Conservation (phyloP, 1,140 invertebrate species). For the Notospermus geniculatus region DNA sequence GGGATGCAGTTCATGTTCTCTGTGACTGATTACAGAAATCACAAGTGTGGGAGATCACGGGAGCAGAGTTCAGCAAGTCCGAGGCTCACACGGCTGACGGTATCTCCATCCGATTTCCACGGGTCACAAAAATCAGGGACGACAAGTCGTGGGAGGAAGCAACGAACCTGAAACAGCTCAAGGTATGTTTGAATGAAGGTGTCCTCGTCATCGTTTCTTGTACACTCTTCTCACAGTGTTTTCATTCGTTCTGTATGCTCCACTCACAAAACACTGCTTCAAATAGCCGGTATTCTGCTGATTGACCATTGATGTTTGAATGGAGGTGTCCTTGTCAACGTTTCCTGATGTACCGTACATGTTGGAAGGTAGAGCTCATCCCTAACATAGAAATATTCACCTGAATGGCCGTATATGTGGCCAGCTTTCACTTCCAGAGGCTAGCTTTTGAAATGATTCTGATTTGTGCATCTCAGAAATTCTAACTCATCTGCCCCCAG, state of each 20-base stretch:
- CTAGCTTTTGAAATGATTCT: too few relatives aligned
- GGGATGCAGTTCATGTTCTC: neutral
- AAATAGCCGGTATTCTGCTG: too few relatives aligned
- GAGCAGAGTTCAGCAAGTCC: conserved; percentile 85
- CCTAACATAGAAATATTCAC: neutral
- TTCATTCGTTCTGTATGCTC: too few relatives aligned
- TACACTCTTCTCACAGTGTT: too few relatives aligned
- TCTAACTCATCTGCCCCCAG: too few relatives aligned
- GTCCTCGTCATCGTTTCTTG: neutral
- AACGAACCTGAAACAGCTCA: conserved; percentile 73
- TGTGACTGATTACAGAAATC: conserved; percentile 59
- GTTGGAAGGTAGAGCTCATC: too few relatives aligned
- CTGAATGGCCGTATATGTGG: neutral
- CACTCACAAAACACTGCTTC: too few relatives aligned
- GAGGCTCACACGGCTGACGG: conserved; percentile 86
- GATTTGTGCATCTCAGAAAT: too few relatives aligned
- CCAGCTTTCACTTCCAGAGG: too few relatives aligned
- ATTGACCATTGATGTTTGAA: too few relatives aligned
- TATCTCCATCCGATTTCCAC: conserved; percentile 89
- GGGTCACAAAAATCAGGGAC: conserved; percentile 76
- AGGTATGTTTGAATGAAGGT: conserved; percentile 31
- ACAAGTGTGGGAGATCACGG: conserved; percentile 92
- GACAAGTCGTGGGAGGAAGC: conserved; percentile 85
- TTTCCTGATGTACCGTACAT: too few relatives aligned
- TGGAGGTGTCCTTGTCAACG: too few relatives aligned